A percentile compares a stretch with the other conserved stretches of the same genome.
These are phyloP conservation scores for Prinia subflava DNA, from an alignment of 2,113 vertebrate genomes.

Conservation along the genomic window DNA sequence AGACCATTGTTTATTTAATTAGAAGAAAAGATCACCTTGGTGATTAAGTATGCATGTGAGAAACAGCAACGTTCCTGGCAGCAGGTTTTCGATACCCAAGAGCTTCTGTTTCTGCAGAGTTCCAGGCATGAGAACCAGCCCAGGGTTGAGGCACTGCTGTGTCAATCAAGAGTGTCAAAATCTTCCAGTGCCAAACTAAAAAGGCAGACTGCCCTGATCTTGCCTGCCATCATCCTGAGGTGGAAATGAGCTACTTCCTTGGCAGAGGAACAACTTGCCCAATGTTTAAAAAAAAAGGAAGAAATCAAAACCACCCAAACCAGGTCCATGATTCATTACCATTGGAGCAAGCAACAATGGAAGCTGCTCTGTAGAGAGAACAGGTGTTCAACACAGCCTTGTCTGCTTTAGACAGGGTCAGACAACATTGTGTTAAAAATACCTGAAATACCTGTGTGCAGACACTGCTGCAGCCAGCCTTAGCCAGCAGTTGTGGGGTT, in stretches of 20 bases:
- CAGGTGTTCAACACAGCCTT: not conserved
- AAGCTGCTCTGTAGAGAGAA: not conserved
- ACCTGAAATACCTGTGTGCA: not conserved
- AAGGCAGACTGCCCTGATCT: not conserved
- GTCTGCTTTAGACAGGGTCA: not conserved
- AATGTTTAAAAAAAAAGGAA: not conserved
- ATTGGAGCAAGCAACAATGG: not conserved
- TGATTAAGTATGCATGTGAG: not conserved
- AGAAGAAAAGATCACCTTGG: constrained; percentile 7
- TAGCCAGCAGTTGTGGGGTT: not conserved
- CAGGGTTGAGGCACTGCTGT: not conserved
- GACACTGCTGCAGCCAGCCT: accelerated
- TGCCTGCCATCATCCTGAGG: not conserved
- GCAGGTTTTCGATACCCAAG: not conserved
- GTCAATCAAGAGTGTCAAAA: not conserved
- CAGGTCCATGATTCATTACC: not conserved
- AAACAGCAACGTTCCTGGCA: not conserved
- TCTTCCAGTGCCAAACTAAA: not conserved
- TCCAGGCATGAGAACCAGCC: not conserved
- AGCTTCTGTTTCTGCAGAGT: not conserved
- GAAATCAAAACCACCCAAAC: not conserved
- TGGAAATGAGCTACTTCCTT: constrained; percentile 5
- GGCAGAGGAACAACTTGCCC: not conserved
- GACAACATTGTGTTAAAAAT: not conserved
- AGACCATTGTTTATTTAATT: not conserved